phyloP scores from a whole-genome alignment of 2,113 vertebrate genomes.

The Dasypus novemcinctus region DNA sequence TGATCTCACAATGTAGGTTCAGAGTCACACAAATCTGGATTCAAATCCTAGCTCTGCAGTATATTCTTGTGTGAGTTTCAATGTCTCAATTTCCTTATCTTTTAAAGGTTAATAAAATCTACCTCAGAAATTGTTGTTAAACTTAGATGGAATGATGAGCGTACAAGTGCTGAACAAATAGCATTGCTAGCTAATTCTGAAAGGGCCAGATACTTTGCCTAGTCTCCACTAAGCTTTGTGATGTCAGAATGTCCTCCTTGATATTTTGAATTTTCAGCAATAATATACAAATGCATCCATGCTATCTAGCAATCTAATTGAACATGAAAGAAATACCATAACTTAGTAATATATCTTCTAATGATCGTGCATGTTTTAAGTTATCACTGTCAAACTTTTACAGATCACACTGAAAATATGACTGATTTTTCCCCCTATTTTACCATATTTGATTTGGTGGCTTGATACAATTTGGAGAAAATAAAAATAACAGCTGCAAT shows the following conservation, averaged over 20 bases:
- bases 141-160: not conserved
- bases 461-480: not conserved
- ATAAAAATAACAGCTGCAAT: conserved; percentile 29
- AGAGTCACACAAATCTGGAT: not conserved
- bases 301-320: not conserved
- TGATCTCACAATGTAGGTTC: not conserved
- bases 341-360: not conserved
- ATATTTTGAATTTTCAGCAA: conserved; percentile 32
- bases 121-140: not conserved
- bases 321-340: conserved; percentile 10
- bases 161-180: not conserved
- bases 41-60: not conserved
- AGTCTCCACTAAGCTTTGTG: not conserved
- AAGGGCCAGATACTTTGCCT: not conserved
- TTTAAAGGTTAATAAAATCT: conserved; percentile 28
- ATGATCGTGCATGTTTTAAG: not conserved
- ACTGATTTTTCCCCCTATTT: not conserved
- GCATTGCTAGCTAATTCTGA: not conserved
- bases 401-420: not conserved
- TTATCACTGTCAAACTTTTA: not conserved
- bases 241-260: not conserved
- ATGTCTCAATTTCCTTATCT: not conserved
- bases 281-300: conserved; percentile 1
- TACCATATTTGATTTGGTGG: not conserved
- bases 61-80: not conserved